These are phyloP conservation scores for Pseudorasbora parva DNA, from an alignment of 2,113 vertebrate species.

Conservation along the genomic window DNA sequence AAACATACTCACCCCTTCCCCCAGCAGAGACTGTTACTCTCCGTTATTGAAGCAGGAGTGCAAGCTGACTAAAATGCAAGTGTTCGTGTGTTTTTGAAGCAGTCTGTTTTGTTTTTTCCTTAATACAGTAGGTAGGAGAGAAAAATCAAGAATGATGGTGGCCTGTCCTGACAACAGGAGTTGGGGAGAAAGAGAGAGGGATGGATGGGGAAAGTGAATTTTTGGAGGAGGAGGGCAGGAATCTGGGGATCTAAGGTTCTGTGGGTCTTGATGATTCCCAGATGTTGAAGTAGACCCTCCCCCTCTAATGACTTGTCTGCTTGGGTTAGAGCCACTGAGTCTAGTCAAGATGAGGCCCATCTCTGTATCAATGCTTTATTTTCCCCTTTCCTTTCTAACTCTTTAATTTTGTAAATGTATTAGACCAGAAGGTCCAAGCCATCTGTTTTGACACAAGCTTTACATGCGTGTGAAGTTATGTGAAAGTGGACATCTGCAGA, in stretches of 20 bases:
- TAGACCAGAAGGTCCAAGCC: background rate
- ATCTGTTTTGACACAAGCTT: background rate
- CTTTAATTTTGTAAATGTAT: background rate
- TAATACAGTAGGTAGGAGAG: slow-evolving; percentile 66
- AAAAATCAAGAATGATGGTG: slow-evolving; percentile 59
- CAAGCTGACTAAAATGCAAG: slow-evolving; percentile 49
- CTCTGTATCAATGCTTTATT: slow-evolving; percentile 52
- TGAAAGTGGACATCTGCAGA: background rate
- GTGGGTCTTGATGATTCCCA: slow-evolving; percentile 83
- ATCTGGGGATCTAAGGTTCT: slow-evolving; percentile 72
- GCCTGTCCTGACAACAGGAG: slow-evolving; percentile 65
- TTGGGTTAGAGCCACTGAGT: slow-evolving; percentile 16
- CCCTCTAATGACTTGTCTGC: slow-evolving; percentile 39
- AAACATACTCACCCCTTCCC: slow-evolving; percentile 2
- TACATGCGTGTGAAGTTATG: background rate
- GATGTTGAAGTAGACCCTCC: slow-evolving; percentile 74
- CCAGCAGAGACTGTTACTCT: background rate
- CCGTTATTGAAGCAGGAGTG: slow-evolving; percentile 70
- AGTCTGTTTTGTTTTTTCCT: slow-evolving; percentile 72
- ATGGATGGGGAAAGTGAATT: slow-evolving; percentile 61
- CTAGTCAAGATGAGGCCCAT: background rate
- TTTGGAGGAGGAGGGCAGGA: slow-evolving; percentile 56
- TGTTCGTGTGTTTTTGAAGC: slow-evolving; percentile 71
- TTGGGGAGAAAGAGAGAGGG: slow-evolving; percentile 62
- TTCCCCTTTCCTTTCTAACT: slow-evolving; percentile 15